Percentiles rank a stretch among this genome's conserved stretches.
Evolutionary conservation across 2,888 invertebrate species (phyloP).

Genomic region (Andrena trimmerana): DNA sequence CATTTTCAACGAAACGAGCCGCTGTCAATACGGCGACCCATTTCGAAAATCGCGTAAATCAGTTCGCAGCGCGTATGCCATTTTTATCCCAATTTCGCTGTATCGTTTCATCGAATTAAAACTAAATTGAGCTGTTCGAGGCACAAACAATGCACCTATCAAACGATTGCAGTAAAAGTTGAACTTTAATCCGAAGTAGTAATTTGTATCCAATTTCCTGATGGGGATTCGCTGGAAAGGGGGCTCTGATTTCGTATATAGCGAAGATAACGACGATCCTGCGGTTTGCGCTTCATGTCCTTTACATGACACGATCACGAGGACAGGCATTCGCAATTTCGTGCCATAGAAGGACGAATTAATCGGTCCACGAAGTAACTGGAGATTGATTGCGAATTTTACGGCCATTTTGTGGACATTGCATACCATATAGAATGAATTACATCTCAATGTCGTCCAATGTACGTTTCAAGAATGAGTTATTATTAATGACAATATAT

Average conservation of each 20-base stretch:
- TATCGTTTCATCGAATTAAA: conserved; percentile 21
- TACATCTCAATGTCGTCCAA: not conserved
- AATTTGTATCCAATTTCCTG: conserved; percentile 29
- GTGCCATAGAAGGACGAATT: conserved; percentile 7
- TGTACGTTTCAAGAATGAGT: too few relatives aligned
- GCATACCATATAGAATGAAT: not conserved
- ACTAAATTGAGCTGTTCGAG: conserved; percentile 24
- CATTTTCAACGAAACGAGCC: not conserved
- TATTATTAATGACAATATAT: too few relatives aligned
- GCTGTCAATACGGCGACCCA: not conserved
- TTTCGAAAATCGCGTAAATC: conserved; percentile 7
- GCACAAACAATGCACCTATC: conserved; percentile 24
- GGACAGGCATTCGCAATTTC: not conserved
- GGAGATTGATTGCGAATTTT: conserved; percentile 16
- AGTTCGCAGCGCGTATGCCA: not conserved
- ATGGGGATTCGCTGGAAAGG: not conserved
- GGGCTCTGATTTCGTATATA: conserved; percentile 26
- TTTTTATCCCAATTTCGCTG: conserved; percentile 23
- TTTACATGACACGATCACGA: conserved; percentile 11
- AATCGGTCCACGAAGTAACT: conserved; percentile 18
- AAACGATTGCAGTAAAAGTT: conserved; percentile 12
- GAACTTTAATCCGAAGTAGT: conserved; percentile 42
- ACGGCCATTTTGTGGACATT: not conserved
- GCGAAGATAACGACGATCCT: not conserved
- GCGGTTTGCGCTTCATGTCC: not conserved